Conservation (phyloP, 2,797 vertebrate species). For the Pampus argenteus region DNA sequence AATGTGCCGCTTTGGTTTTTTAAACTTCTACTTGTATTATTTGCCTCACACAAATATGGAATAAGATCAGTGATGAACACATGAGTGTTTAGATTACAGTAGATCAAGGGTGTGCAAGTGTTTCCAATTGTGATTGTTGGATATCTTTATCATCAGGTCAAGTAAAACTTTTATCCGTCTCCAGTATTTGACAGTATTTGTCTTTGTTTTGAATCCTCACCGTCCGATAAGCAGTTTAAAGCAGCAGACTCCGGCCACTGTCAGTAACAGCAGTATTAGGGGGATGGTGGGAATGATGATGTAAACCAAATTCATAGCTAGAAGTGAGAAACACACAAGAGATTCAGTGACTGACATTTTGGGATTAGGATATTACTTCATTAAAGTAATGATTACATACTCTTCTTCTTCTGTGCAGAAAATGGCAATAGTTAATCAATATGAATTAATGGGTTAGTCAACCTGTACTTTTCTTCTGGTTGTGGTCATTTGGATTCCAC, state of each 20-base stretch:
- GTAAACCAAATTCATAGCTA: constrained; percentile 85
- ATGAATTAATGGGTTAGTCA: not conserved
- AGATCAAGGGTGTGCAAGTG: not conserved
- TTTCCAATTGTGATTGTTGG: not conserved
- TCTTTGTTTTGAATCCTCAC: constrained; percentile 74
- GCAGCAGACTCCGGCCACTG: constrained; percentile 84
- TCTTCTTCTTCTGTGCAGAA: not conserved
- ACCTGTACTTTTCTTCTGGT: constrained; percentile 73
- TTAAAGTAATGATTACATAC: not conserved
- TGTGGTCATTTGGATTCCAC: constrained; percentile 70
- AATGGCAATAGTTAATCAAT: not conserved
- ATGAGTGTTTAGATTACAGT: not conserved
- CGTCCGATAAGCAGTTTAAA: constrained; percentile 87
- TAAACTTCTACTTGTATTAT: not conserved
- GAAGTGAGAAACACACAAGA: constrained; percentile 20
- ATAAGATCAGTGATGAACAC: not conserved
- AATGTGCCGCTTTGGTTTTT: not conserved
- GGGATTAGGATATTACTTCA: not conserved
- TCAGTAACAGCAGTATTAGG: constrained; percentile 88
- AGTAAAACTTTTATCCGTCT: not conserved
- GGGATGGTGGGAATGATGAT: constrained; percentile 90
- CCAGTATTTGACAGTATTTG: not conserved
- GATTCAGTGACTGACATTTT: not conserved
- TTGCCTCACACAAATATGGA: not conserved
- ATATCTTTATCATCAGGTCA: not conserved